Evolutionary conservation across 2,888 invertebrate genomes (phyloP).

Genomic region (Leptinotarsa rubiginosa): DNA sequence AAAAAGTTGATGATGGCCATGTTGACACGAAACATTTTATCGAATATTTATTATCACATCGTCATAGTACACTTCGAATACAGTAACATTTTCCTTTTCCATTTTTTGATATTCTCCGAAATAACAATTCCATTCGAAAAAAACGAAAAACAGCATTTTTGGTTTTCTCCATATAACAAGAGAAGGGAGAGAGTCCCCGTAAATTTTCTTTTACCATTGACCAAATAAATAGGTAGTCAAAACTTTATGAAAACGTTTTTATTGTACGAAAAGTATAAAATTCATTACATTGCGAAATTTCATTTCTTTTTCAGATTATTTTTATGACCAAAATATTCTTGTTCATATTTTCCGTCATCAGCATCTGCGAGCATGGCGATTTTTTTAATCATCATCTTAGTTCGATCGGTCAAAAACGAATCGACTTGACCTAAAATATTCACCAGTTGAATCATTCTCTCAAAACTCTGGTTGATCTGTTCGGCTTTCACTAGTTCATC

Average conservation of each 20-base stretch:
- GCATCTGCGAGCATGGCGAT: conserved; percentile 65
- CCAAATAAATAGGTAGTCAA: too few species aligned
- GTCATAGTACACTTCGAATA: too few species aligned
- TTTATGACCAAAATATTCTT: conserved; percentile 21
- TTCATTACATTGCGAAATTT: not conserved
- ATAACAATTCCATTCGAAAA: too few species aligned
- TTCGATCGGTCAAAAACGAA: conserved; percentile 66
- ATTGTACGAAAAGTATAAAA: conserved; percentile 5
- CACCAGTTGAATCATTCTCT: conserved; percentile 67
- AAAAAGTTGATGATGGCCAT: too few species aligned
- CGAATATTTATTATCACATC: too few species aligned
- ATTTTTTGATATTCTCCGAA: too few species aligned
- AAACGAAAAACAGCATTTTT: too few species aligned
- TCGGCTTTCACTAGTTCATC: conserved; percentile 61
- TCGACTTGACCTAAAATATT: conserved; percentile 69
- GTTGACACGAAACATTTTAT: too few species aligned
- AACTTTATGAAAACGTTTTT: not conserved
- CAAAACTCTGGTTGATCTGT: conserved; percentile 66
- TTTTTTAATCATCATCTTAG: conserved; percentile 65
- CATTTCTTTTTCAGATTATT: conserved; percentile 11
- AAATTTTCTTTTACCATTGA: too few species aligned
- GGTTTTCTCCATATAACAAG: too few species aligned
- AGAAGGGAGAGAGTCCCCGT: too few species aligned
- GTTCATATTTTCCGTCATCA: conserved; percentile 54
- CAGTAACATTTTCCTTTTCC: too few species aligned